Base-by-base conservation (phyloP, 2,888 invertebrate genomes). In the Entomobrya multifasciata region DNA sequence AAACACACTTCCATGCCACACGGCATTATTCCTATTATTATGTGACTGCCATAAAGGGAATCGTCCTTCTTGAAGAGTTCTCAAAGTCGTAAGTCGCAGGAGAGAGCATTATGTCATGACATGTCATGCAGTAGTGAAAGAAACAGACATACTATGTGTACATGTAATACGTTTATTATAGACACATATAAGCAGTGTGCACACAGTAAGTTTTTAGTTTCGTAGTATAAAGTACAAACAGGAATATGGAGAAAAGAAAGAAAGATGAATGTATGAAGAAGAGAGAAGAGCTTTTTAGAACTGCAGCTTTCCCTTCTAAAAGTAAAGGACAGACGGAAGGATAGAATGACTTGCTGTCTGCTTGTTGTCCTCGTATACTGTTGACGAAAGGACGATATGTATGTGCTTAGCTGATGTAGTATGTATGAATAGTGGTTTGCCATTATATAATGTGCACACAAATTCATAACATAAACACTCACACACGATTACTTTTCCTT, bases 41-140 rank as follows among this genome's bases (percentile, higher is more conserved):
- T 49, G 49, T 49, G 72, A 13, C 36, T 36, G 8, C 36, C 36
- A 36, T 36, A 47, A 72, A 47, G 27, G 55, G 76, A 76, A 76
- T 74, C 72, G 36, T 60, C 62, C 57, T 83, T 83, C 82, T 76
- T 76, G 60, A 83, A 76, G 74, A 83, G 82, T 83, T 83, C 82
- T 76, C 82, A 76, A 83, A 83, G 82, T 83, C 82, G 74, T 83
- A 76, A 76, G 82, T 83, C 76, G 82, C 72, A 74, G 76, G 76
- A 83, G 82, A 83, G 82, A 83, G 82, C 74, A 83, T 83, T 76
- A 76, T 83, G 82, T 83, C 82, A 83, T 83, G 82, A 83, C 82
- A 83, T 83, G 82, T 83, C 82, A 83, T 76, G 81, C 57, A 72
- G 36, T 36, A 36, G 36, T 36, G 36, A 36, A 36, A 36, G 36